Base-by-base conservation (phyloP, 2,113 vertebrate genomes). In the Redunca redunca region DNA sequence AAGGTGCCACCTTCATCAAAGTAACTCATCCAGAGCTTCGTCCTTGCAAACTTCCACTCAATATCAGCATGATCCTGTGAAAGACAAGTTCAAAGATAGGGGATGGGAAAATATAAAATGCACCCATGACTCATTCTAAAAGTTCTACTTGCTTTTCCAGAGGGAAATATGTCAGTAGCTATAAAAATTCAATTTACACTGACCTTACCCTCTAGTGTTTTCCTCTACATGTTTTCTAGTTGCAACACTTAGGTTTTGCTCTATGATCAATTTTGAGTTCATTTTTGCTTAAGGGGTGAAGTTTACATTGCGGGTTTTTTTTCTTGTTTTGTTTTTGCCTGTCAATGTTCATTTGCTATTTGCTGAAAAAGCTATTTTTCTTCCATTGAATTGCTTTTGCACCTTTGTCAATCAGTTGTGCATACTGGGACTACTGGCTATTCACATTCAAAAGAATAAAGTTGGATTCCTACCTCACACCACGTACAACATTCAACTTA, bases 21-120 rank as follows among this genome's bases (percentile, higher is more conserved):
- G 96, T 99, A 99, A 96, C 99, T 99, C 99, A 99, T 99, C 99
- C 99, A 99, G 95, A 99, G 99, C 98, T 99, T 99, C 0, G 99
- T 99, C 95, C 99, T 99, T 6, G 99, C 99, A 82, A 99, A 99
- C 96, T 99, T 99, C 99, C 99, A 99, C 98, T 99, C 99, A 7
- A 99, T 99, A 88, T 99, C 99, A 0, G 99, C 99, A 4, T 99
- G 99, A 98, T 99, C 99, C 99, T 99, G 90, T 0, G 81, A 50
- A 92, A 97, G 78, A 94, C 23, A 95, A 95, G 58, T 64, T 96
- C 36, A 91, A 2, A 3, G 1, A 88, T 82, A 91, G 43, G 78
- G 82, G 64, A 55, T 95, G 71, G 74, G 90, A 86, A 84, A 23
- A 33, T 71, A 36, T 12, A 90, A 87, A 91, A 84, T 60, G 62